phyloP scores from a whole-genome alignment of 2,797 vertebrate species.

The Myotis vivesi region DNA sequence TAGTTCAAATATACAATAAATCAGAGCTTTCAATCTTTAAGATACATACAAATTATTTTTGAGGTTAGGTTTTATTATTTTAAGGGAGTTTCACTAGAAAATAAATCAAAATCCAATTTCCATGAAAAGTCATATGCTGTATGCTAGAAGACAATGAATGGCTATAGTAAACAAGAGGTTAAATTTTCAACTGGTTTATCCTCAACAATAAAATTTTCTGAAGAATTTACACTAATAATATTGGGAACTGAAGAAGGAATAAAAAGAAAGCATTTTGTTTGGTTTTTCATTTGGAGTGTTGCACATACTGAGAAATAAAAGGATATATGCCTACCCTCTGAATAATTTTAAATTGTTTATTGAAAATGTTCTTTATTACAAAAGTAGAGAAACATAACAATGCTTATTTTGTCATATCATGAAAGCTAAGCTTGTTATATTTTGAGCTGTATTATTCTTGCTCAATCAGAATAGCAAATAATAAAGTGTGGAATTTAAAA shows the following conservation, averaged over 20 bases:
- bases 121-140: not conserved
- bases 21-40: not conserved
- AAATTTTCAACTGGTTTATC: constrained; percentile 12
- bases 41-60: not conserved
- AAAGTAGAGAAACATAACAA: constrained; percentile 47
- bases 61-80: constrained; percentile 1
- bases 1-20: not conserved
- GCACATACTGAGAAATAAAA: not conserved
- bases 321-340: not conserved
- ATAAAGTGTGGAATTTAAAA: not conserved
- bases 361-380: constrained; percentile 47
- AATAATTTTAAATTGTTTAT: constrained; percentile 44
- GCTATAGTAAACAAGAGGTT: not conserved
- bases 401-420: constrained; percentile 17
- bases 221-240: constrained; percentile 13
- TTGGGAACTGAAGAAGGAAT: not conserved
- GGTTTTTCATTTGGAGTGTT: constrained; percentile 49
- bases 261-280: constrained; percentile 42
- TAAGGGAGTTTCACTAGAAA: not conserved
- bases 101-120: constrained; percentile 28
- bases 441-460: constrained; percentile 48
- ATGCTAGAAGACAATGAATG: not conserved
- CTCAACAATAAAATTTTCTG: constrained; percentile 44
- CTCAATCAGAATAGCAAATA: not conserved
- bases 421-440: not conserved